These are phyloP conservation scores for Gymnocephalus cernua DNA, from an alignment of 2,113 vertebrate genomes.

Conservation along the genomic window DNA sequence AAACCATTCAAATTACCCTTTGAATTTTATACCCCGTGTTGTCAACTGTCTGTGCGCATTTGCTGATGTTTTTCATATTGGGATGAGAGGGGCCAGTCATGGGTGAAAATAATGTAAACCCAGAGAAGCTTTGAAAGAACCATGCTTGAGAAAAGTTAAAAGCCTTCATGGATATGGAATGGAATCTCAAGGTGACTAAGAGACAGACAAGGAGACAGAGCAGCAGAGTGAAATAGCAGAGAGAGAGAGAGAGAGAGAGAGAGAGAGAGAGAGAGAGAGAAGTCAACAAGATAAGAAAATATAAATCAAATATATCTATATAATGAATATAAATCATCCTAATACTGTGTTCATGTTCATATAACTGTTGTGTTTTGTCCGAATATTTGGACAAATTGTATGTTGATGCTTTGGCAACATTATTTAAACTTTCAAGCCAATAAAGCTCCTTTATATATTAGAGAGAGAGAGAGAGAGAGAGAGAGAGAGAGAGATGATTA, in stretches of 20 bases:
- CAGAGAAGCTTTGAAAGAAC: constrained; percentile 60
- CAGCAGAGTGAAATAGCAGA: constrained; percentile 36
- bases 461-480: constrained; percentile 21
- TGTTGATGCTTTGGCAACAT: too few species aligned
- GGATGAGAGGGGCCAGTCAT: constrained; percentile 24
- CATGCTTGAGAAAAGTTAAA: constrained; percentile 56
- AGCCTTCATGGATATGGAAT: constrained; percentile 70
- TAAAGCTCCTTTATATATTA: neutral
- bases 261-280: constrained; percentile 20
- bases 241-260: constrained; percentile 15
- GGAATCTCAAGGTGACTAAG: constrained; percentile 69
- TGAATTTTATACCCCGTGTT: constrained; percentile 3
- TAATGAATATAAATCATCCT: too few species aligned
- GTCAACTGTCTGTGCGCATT: constrained; percentile 20
- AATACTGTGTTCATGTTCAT: too few species aligned
- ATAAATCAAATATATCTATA: too few species aligned
- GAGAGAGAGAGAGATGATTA: constrained; percentile 12
- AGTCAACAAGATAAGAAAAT: constrained; percentile 25
- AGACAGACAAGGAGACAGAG: constrained; percentile 61
- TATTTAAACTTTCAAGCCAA: too few species aligned
- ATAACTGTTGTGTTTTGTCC: too few species aligned
- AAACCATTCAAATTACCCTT: constrained; percentile 26
- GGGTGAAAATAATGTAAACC: constrained; percentile 61
- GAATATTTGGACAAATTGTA: too few species aligned
- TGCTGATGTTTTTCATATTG: constrained; percentile 14